Base-by-base conservation (phyloP, 2,797 vertebrate species). In the Ciconia nigra region DNA sequence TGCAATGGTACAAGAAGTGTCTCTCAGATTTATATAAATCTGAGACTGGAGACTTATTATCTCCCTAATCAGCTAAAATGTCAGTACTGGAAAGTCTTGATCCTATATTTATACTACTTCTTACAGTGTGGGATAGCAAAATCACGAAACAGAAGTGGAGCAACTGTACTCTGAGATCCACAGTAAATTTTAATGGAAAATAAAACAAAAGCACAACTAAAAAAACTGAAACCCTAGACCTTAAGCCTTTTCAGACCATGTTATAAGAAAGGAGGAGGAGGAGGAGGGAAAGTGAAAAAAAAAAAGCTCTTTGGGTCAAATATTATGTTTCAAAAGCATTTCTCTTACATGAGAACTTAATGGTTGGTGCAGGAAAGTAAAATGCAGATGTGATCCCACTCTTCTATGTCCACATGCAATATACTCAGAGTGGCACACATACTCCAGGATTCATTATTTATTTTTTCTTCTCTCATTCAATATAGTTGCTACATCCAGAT, bases 301-400 rank as follows among this genome's bases (percentile, higher is more conserved):
- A 67, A 58, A 14, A 11, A 21, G 0, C 0, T 17, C 3, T 37
- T 33, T 15, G 3, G 3, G 22, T 49, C 16, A 79, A 63, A 44
- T 37, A 41, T 37, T 92, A 15, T 35, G 8, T 54, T 28, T 46
- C 9, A 81, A 31, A 84, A 87, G 2, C 14, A 14, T 86, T 89
- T 89, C 9, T 76, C 8, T 69, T 59, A 17, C 5, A 33, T 33
- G 6, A 65, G 7, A 51, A 67, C 29, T 62, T 46, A 33, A 39
- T 46, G 6, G 7, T 35, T 81, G 20, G 7, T 61, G 19, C 22
- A 67, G 33, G 4, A 67, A 81, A 71, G 6, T 18, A 61, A 54
- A 87, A 61, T 70, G 9, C 22, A 66, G 31, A 55, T 55, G 3
- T 33, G 6, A 3, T 29, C 15, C 20, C 22, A 9, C 7, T 29